Base-by-base conservation (phyloP, 1,140 invertebrate species). In the Drosophila watanabei region DNA sequence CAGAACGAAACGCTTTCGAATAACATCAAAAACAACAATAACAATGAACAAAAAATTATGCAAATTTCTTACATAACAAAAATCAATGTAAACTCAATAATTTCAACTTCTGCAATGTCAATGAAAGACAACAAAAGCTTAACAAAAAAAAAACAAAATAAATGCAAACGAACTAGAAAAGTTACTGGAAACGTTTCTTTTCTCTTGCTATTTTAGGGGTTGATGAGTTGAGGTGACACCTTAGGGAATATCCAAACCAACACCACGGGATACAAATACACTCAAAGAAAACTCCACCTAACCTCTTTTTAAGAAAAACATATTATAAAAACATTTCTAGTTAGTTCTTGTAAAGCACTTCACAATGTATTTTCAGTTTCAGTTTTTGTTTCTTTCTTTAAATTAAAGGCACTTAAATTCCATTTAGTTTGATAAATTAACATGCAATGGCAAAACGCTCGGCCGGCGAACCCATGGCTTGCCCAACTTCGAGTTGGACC, bases 1-100 rank as follows among this genome's bases (percentile, higher is more conserved):
- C 90, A 92, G 89, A 91, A 92, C 84, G 89, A 92, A 88, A 87
- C 83, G 88, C 88, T 91, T 91, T 92, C 89, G 89, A 92, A 89
- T 82, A 92, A 89, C 60, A 92, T 73, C 75, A 81, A 77, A 43
- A 83, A 52, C 64, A 75, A 78, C 62, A 78, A 77, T 59, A 79
- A 62, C 16, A 41, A 71, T 54, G 30, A 70, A 57, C 54, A 57
- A 61, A 51, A 79, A 61, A 57, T 62, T 71, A 78, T 62, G 65
- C 65, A 70, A 78, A 72, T 90, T 88, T 88, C 81, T 85, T 89
- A 84, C 71, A 89, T 89, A 89, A 88, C 77, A 86, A 62, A 87
- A 54, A 59, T 69, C 49, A 75, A 79, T 82, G 70, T 81, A 88
- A 84, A 89, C 52, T 75, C 64, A 85, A 52, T 64, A 83, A 73